phyloP scores from a whole-genome alignment of 2,113 vertebrate genomes.

The Plestiodon gilberti region DNA sequence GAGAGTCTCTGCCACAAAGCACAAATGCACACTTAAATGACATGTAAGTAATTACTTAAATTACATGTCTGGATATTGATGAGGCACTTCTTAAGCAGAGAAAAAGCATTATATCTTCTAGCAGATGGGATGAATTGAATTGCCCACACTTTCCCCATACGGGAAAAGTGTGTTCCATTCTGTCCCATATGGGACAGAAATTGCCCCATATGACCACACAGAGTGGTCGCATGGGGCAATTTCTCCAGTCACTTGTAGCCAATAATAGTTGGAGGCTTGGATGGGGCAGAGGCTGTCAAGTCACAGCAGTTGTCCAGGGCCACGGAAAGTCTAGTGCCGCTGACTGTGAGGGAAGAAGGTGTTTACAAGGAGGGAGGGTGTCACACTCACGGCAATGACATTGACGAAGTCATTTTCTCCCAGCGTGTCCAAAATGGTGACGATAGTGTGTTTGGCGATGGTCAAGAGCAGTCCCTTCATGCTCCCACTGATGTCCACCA shows the following conservation, averaged over 20 bases:
- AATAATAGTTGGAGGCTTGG: neutral
- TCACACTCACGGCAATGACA: constrained; percentile 85
- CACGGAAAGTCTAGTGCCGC: neutral
- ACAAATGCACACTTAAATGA: neutral
- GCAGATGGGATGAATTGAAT: neutral
- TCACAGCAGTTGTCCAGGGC: neutral
- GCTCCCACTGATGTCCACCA: constrained; percentile 93
- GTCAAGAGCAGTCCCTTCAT: constrained; percentile 94
- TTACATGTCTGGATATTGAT: neutral
- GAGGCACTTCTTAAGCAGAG: neutral
- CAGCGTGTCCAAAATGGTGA: constrained; percentile 91
- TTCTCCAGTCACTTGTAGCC: neutral
- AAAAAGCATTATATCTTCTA: neutral
- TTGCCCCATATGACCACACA: neutral
- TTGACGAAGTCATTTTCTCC: constrained; percentile 99
- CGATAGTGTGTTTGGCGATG: constrained; percentile 94
- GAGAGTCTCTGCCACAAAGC: neutral
- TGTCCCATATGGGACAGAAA: too few species aligned
- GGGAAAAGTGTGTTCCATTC: too few species aligned
- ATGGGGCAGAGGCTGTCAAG: neutral
- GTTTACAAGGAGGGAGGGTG: neutral
- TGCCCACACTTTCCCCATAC: neutral
- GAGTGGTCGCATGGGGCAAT: neutral
- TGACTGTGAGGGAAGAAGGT: neutral
- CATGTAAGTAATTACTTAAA: neutral